Conservation (phyloP, 2,888 invertebrate genomes). For the Fragum fragum region DNA sequence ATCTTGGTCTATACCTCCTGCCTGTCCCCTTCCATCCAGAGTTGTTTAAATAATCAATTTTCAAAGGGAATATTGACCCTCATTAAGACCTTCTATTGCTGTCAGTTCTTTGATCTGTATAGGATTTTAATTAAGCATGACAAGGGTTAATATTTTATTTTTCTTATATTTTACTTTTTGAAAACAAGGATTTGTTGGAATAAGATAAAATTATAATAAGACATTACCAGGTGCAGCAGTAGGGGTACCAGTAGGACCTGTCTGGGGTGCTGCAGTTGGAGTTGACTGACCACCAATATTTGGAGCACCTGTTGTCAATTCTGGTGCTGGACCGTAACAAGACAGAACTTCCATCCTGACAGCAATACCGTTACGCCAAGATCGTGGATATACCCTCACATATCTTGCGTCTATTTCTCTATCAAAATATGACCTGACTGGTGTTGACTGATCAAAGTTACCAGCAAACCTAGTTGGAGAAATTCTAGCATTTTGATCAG, state of each 20-base stretch:
- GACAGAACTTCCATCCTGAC: constrained; percentile 77
- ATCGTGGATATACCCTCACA: constrained; percentile 76
- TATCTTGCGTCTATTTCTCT: constrained; percentile 72
- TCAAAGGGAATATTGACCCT: no score
- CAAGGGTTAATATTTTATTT: no score
- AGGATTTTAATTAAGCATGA: no score
- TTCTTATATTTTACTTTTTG: no score
- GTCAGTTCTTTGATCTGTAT: no score
- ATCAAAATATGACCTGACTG: constrained; percentile 70
- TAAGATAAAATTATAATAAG: no score
- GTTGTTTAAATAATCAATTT: no score
- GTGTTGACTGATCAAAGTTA: constrained; percentile 69
- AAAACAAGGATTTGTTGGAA: no score
- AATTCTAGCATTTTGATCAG: constrained; percentile 58
- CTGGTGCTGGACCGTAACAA: constrained; percentile 60
- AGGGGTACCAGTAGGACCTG: constrained; percentile 33
- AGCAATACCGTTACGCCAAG: constrained; percentile 74
- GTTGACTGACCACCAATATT: constrained; percentile 29
- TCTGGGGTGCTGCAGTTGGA: constrained; percentile 51
- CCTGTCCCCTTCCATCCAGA: no score
- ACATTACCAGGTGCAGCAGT: constrained; percentile 59
- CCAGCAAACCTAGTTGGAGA: constrained; percentile 68
- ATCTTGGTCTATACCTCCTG: no score
- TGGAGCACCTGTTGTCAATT: constrained; percentile 35
- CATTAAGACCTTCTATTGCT: no score